Evolutionary conservation across 64 coral and sea anemone genomes (phyloP).

Genomic region (Astreopora myriophthalma): DNA sequence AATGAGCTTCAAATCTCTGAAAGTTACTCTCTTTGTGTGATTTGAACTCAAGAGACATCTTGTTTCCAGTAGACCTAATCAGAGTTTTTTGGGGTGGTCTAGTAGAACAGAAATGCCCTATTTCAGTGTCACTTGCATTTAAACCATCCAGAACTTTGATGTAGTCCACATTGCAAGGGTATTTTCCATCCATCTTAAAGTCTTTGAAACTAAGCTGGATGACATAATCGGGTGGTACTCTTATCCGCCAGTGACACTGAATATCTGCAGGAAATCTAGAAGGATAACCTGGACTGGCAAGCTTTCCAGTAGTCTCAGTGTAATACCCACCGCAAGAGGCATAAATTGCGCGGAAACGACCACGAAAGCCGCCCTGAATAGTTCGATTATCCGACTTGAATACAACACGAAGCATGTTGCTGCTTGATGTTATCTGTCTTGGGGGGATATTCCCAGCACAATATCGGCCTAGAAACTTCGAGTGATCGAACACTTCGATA

Average conservation of each 20-base stretch:
- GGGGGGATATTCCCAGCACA: constrained; percentile 47
- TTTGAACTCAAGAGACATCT: constrained; percentile 74
- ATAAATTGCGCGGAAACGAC: constrained; percentile 70
- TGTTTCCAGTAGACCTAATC: constrained; percentile 67
- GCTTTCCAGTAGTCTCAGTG: background rate
- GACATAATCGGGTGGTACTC: constrained; percentile 71
- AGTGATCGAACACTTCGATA: constrained; percentile 38
- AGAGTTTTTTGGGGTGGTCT: background rate
- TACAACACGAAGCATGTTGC: background rate
- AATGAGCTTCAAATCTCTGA: constrained; percentile 51
- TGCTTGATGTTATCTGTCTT: constrained; percentile 29
- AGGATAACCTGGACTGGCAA: constrained; percentile 73
- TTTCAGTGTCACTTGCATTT: constrained; percentile 43
- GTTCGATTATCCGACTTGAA: constrained; percentile 37
- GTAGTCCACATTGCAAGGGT: constrained; percentile 76
- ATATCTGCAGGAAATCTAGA: constrained; percentile 66
- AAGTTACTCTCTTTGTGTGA: constrained; percentile 56
- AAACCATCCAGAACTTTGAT: constrained; percentile 75
- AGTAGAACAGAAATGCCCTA: constrained; percentile 83
- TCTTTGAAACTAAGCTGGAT: constrained; percentile 66
- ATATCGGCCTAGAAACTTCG: constrained; percentile 26
- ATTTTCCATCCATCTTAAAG: constrained; percentile 68
- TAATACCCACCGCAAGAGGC: constrained; percentile 74
- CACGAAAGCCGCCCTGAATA: background rate
- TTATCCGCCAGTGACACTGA: constrained; percentile 74